These are phyloP conservation scores for Antechinus flavipes DNA, from an alignment of 2,113 vertebrate species.

Conservation along the genomic window DNA sequence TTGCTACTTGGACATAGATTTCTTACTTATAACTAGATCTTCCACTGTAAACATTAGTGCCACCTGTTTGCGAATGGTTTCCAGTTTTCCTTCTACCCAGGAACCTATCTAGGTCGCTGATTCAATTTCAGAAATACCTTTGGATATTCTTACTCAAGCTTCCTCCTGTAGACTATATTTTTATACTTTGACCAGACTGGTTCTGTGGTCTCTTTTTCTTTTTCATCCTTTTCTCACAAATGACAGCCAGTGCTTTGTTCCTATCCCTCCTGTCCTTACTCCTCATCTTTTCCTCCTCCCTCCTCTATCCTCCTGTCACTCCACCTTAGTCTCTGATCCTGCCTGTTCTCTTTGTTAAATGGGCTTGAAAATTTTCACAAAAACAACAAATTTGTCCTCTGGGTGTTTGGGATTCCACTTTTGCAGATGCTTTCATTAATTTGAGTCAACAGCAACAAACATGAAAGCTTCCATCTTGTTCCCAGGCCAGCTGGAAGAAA, in stretches of 20 bases:
- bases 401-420: background rate
- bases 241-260: background rate
- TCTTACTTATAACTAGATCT: background rate
- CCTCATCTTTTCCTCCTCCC: background rate
- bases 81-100: slow-evolving; percentile 9
- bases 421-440: background rate
- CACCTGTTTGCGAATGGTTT: background rate
- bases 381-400: background rate
- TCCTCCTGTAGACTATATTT: background rate
- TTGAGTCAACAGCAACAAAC: background rate
- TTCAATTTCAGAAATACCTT: background rate
- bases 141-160: background rate
- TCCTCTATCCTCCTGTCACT: background rate
- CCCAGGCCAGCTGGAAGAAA: background rate
- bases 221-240: background rate
- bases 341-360: background rate
- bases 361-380: background rate
- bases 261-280: background rate
- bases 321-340: background rate
- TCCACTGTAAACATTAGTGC: background rate
- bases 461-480: background rate
- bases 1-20: background rate
- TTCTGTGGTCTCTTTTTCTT: fast-evolving
- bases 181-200: background rate
- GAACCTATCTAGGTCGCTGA: background rate